Base-by-base conservation (phyloP, 2,797 vertebrate species). In the Semotilus atromaculatus region DNA sequence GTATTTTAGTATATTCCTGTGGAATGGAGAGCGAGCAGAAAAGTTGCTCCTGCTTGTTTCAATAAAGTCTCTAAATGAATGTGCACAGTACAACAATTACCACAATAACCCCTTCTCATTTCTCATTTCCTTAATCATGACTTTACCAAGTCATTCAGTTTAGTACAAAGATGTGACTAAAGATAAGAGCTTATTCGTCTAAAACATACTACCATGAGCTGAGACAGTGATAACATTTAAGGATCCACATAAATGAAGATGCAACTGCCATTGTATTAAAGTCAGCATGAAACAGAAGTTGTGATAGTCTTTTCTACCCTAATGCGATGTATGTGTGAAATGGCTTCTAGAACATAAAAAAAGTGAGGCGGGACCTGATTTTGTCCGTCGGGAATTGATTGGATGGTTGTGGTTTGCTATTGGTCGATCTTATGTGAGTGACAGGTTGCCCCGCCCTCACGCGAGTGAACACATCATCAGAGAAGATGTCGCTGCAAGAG, bases 51-150 rank as follows among this genome's bases (percentile, higher is more conserved):
- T 77, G 16, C n/a, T n/a, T 62, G 34, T 60, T 40, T 58, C 13
- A 58, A 43, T 16, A 34, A n/a, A 3, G 18, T 64, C 1, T 79
- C 77, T 31, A 48, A n/a, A 48, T 53, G 14, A 82, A 74, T 8
- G 3, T 48, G 3, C 38, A 40, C 34, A 38, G 14, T 18, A 48
- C 0, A 31, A 71, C 21, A 80, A 68, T 13, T 19, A 68, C 53
- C 36, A 1, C 21, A 26, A 23, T n/a, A 51, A 4, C 13, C 40
- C 21, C 2, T 21, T 71, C 36, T 74, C 9, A 34, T 64, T 51
- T 66, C 10, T 83, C 45, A 68, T 68, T 75, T 83, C 60, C 31
- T 19, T 34, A 10, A 67, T 38, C 21, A 34, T 73, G 21, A 48
- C 21, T 31, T 72, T 60, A 60, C 9, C 14, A 79, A 66, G 60